Evolutionary conservation across 2,888 invertebrate species (phyloP), one percentile per base, ranked within the genome.

Genomic region (Dysmachus trigonus): DNA sequence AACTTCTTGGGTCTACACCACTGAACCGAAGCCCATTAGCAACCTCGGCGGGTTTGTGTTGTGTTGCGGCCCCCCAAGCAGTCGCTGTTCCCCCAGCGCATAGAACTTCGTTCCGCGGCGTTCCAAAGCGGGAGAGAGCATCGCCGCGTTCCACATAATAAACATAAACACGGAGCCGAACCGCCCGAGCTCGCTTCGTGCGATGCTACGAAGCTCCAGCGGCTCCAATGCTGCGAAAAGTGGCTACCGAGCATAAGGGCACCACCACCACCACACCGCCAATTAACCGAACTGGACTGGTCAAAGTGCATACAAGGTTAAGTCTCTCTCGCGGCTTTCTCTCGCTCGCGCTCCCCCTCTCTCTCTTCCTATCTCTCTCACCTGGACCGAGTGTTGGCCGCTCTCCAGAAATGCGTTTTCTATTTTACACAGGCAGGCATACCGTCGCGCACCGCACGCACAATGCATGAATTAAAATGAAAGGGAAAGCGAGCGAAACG

Each of bases 401-500:
- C 22, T 82, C 82, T 35, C 30, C 30, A 71, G 47, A 35, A 35
- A 35, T 82, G 82, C 82, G 18, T 27, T 62, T 27, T n/a, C n/a
- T n/a, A n/a, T n/a, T n/a, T 27, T 47, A 81, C 47, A 53, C 47
- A 27, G 8, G 8, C 77, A n/a, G n/a, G n/a, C n/a, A n/a, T n/a
- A n/a, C n/a, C n/a, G n/a, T n/a, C n/a, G n/a, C n/a, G 13, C 77
- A 22, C 27, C 18, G 31, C 18, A 35, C 71, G 22, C 62, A 82
- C 35, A 38, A 27, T 71, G 82, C 31, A 79, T 79, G 79, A 27
- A 82, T 82, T 27, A 6, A 33, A 82, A 82, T 30, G 82, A 82
- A 82, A 82, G 82, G 82, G 82, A 82, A 82, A 82, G 82, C 35
- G 41, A 35, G 71, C 35, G 38, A 82, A 35, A 82, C 53, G 53